phyloP scores from a whole-genome alignment of 1,140 invertebrate genomes.

The Drosophila fuyamai region DNA sequence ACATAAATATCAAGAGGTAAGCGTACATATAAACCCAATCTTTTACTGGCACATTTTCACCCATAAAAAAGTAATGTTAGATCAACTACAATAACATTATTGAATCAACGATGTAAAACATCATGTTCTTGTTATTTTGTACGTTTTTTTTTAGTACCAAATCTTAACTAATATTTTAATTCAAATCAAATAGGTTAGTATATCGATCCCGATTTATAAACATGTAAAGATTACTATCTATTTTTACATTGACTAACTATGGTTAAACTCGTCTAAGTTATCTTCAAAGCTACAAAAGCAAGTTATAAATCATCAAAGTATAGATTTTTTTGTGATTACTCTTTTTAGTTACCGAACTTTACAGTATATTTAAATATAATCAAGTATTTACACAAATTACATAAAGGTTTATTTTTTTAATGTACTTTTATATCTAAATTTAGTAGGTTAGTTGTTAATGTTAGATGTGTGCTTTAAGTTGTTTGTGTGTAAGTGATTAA shows the following conservation, averaged over 20 bases:
- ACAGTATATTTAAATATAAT: conserved; percentile 39
- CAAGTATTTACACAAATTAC: conserved; percentile 76
- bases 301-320: conserved; percentile 20
- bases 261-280: conserved; percentile 24
- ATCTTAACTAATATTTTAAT: conserved; percentile 1
- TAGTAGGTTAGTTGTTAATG: conserved; percentile 58
- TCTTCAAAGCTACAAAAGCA: conserved; percentile 42
- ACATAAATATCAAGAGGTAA: too few relatives aligned
- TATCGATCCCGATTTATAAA: not conserved
- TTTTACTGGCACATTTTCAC: not conserved
- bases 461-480: conserved; percentile 60
- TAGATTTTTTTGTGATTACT: conserved; percentile 19
- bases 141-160: not conserved
- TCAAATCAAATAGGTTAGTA: not conserved
- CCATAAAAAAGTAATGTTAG: not conserved
- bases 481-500: conserved; percentile 35
- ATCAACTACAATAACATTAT: not conserved
- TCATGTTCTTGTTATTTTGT: not conserved
- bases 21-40: not conserved
- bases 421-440: conserved; percentile 58
- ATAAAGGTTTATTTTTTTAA: conserved; percentile 34
- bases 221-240: conserved; percentile 6
- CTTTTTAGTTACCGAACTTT: conserved; percentile 25
- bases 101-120: not conserved
- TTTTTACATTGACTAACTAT: conserved; percentile 23